These are phyloP conservation scores for Drosophila bipectinata DNA, from an alignment of 1,140 invertebrate species.

Conservation along the genomic window DNA sequence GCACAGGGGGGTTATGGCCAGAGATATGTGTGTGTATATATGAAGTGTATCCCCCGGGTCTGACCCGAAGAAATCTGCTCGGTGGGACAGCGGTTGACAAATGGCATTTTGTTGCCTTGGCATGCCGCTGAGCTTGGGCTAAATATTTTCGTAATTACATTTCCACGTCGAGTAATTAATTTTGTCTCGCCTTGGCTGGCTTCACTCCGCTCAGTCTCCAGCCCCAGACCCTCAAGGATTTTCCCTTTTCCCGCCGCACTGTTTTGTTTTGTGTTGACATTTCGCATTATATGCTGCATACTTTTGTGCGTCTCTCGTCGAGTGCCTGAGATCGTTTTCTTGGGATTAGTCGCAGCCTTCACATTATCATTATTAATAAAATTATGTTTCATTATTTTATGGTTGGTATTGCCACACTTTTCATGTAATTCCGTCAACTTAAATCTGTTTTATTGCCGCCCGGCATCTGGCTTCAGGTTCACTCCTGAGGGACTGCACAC, in stretches of 20 bases:
- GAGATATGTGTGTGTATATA: neutral
- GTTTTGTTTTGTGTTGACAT: slow-evolving; percentile 65
- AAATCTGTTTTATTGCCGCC: slow-evolving; percentile 78
- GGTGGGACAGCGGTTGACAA: slow-evolving; percentile 64
- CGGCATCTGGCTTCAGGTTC: slow-evolving; percentile 1
- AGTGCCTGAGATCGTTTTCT: slow-evolving; percentile 52
- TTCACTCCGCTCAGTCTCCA: slow-evolving; percentile 6
- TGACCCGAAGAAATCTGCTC: slow-evolving; percentile 52
- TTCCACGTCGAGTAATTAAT: slow-evolving; percentile 84
- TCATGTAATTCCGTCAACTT: slow-evolving; percentile 63
- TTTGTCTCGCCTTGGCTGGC: slow-evolving; percentile 75
- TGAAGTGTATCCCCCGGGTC: slow-evolving; percentile 10
- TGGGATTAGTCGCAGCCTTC: slow-evolving; percentile 57
- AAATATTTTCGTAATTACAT: slow-evolving; percentile 84
- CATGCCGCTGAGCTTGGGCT: slow-evolving; percentile 74
- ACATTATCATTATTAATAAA: slow-evolving; percentile 56
- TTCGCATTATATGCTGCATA: slow-evolving; percentile 79
- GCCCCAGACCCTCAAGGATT: slow-evolving; percentile 5
- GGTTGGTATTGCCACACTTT: slow-evolving; percentile 50
- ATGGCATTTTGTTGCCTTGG: slow-evolving; percentile 74
- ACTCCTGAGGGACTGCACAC: slow-evolving; percentile 43
- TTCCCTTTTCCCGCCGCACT: neutral
- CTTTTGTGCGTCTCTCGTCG: slow-evolving; percentile 62
- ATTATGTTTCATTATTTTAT: slow-evolving; percentile 75
- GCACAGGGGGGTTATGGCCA: neutral